phyloP scores from a whole-genome alignment of 2,113 vertebrate genomes.

The Stigmatopora argus region DNA sequence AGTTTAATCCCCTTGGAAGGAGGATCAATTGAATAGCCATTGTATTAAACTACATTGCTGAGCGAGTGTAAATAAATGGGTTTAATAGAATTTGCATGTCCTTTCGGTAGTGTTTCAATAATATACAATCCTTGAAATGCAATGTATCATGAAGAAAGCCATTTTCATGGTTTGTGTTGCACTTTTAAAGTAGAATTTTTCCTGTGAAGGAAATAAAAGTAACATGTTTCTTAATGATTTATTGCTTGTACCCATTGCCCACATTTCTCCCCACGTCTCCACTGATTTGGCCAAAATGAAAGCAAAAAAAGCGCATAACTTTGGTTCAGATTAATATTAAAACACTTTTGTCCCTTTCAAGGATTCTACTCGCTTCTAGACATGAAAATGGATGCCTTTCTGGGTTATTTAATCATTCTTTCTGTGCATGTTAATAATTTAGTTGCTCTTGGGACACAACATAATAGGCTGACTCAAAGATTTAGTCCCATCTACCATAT shows the following conservation, averaged over 20 bases:
- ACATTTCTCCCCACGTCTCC: conserved; percentile 26
- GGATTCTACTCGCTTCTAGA: conserved; percentile 25
- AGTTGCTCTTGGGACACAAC: conserved; percentile 27
- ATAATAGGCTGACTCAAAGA: conserved; percentile 30
- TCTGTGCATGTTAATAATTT: conserved; percentile 39
- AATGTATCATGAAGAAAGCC: conserved; percentile 43
- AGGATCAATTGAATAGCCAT: background rate
- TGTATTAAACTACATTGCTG: background rate
- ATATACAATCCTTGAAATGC: conserved; percentile 10
- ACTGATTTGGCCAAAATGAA: conserved; percentile 36
- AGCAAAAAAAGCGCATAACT: conserved; percentile 29
- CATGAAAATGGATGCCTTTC: conserved; percentile 27
- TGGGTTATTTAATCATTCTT: conserved; percentile 38
- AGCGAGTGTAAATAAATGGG: background rate
- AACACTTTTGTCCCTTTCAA: conserved; percentile 20
- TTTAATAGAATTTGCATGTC: background rate
- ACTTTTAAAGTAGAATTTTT: conserved; percentile 12
- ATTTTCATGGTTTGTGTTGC: conserved; percentile 23
- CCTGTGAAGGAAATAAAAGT: conserved; percentile 20
- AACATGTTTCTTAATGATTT: conserved; percentile 51
- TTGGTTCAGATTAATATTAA: conserved; percentile 49
- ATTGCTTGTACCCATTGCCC: conserved; percentile 22
- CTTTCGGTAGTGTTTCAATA: conserved; percentile 1
- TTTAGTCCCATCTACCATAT: background rate
- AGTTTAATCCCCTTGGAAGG: background rate